Evolutionary conservation across 2,797 vertebrate species (phyloP), one percentile per base, ranked within the genome.

Genomic region (Oreochromis mossambicus): DNA sequence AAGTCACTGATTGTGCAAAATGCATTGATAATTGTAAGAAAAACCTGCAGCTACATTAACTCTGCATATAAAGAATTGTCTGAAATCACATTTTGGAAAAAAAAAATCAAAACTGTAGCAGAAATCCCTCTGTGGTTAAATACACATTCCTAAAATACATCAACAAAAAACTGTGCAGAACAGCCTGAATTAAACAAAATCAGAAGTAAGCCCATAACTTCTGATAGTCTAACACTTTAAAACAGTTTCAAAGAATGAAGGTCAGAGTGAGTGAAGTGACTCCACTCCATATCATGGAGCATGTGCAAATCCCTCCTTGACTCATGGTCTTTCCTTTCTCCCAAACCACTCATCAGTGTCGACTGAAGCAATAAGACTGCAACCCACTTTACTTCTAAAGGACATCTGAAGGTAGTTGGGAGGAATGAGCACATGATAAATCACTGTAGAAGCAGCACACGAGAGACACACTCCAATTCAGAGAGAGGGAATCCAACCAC

Each of bases 371-470:
- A 90, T 85, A 86, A 84, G 70, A 86, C 80, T 83, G 70, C 55
- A 82, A 77, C 61, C 66, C 80, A 78, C 75, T 81, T 85, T 54
- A 19, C 76, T 66, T 78, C 75, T 48, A 77, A 86, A 89, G 82
- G 86, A 79, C 87, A 68, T 90, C 48, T 88, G 83, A 92, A 91
- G 87, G 83, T 84, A 83, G 61, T 36, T 80, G 55, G 61, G 75
- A 85, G 70, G 78, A 90, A 85, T 77, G 41, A 82, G 83, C 36
- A 85, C 55, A 87, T 82, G 82, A 89, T 90, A 84, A 85, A 83
- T 66, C 17, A 7, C 68, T 76, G 76, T 14, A 82, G 80, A 83
- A 77, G 79, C 26, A 32, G 85, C 75, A 83, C 83, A 83, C 7
- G 52, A 82, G 80, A 83, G 76, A 89, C 63, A 73, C 26, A 55